Evolutionary conservation across 2,113 vertebrate species (phyloP).

Genomic region (Sturnira hondurensis): DNA sequence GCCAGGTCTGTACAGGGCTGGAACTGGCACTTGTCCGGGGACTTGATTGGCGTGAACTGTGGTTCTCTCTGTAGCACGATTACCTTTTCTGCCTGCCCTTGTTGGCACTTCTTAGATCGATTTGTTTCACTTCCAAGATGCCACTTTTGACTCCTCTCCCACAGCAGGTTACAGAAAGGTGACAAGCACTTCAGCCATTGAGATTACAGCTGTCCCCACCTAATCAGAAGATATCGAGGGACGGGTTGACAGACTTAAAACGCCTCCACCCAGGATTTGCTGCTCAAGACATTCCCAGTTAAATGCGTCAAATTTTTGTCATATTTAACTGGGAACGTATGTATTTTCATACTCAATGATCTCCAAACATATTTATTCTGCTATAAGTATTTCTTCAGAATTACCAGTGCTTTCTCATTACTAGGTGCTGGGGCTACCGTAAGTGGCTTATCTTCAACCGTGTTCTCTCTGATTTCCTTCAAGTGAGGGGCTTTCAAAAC

Average conservation of each 20-base stretch:
- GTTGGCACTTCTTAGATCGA: neutral
- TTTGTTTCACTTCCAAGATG: neutral
- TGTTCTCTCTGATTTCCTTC: neutral
- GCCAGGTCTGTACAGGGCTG: neutral
- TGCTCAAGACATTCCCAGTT: neutral
- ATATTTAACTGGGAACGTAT: too few relatives aligned
- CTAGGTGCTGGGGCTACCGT: neutral
- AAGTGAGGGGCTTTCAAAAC: neutral
- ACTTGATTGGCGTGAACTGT: neutral
- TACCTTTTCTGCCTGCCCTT: neutral
- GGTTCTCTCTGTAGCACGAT: neutral
- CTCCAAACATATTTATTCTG: neutral
- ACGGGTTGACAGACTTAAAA: neutral
- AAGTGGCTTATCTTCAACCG: neutral
- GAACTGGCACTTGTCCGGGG: too few relatives aligned
- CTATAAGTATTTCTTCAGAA: neutral
- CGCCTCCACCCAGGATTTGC: neutral
- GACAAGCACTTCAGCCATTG: neutral
- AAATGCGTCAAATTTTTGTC: neutral
- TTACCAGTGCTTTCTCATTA: neutral
- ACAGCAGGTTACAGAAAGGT: neutral
- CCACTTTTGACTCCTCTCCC: neutral
- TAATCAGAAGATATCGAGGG: neutral
- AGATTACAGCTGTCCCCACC: neutral
- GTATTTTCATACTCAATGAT: fast-evolving